Evolutionary conservation across 2,888 invertebrate species (phyloP).

Genomic region (Ceramica pisi): DNA sequence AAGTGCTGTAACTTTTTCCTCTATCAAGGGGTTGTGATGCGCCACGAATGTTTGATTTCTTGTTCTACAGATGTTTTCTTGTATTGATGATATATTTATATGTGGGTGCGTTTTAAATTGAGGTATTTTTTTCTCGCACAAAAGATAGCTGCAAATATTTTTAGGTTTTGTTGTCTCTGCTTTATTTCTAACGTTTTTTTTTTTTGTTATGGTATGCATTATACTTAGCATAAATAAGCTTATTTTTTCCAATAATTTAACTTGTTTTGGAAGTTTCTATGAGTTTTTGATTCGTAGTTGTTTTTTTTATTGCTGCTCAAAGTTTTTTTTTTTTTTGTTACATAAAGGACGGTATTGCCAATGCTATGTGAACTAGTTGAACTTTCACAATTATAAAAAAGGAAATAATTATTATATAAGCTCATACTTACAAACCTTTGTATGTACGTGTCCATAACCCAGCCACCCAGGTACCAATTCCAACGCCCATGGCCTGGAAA

Average conservation of each 20-base stretch:
- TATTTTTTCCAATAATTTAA: too few species aligned
- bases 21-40: slow-evolving; percentile 78
- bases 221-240: neutral
- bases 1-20: slow-evolving; percentile 84
- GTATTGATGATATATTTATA: slow-evolving; percentile 2
- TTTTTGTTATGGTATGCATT: neutral
- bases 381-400: neutral
- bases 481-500: slow-evolving; percentile 43
- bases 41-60: slow-evolving; percentile 68
- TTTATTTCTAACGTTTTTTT: too few species aligned
- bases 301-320: too few species aligned
- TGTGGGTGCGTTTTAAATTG: neutral
- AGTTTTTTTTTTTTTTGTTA: too few species aligned
- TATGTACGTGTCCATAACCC: neutral
- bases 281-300: too few species aligned
- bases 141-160: neutral
- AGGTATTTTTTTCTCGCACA: neutral
- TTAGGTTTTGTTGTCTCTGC: neutral
- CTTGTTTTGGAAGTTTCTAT: too few species aligned
- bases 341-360: too few species aligned
- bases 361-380: neutral
- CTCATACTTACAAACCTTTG: neutral
- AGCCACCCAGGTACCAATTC: slow-evolving; percentile 11
- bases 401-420: neutral
- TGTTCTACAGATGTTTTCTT: slow-evolving; percentile 62